Percentiles rank a stretch among this genome's conserved stretches.
Conservation (phyloP, 2,113 vertebrate species). For the Desmodus rotundus region DNA sequence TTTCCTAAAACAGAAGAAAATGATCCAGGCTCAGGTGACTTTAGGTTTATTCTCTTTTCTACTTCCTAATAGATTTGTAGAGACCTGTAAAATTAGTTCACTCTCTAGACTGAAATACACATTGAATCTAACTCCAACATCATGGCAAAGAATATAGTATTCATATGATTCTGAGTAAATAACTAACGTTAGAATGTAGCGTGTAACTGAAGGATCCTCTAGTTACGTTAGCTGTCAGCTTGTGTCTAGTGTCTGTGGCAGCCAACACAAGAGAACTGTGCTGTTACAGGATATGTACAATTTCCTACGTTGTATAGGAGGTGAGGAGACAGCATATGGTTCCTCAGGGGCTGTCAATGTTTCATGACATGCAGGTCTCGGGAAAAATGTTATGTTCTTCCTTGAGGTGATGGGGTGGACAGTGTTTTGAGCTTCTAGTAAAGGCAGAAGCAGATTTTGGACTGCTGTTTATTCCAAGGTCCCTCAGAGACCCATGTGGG, state of each 20-base stretch:
- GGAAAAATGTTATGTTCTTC: not conserved
- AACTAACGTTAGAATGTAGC: not conserved
- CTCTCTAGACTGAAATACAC: not conserved
- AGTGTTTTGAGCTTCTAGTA: not conserved
- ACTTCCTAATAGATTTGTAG: not conserved
- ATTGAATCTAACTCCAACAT: not conserved
- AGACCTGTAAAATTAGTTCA: not conserved
- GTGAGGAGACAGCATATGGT: not conserved
- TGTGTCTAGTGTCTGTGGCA: not conserved
- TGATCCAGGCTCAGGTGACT: constrained; percentile 37
- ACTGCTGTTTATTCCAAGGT: not conserved
- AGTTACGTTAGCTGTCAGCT: not conserved
- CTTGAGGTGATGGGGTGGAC: not conserved
- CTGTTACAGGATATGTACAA: not conserved
- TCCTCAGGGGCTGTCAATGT: not conserved
- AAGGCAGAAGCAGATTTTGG: not conserved
- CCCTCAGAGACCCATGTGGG: not conserved
- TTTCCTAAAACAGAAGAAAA: constrained; percentile 16
- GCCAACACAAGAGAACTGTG: not conserved
- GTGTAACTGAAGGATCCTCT: not conserved
- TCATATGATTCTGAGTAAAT: not conserved
- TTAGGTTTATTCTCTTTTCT: constrained; percentile 1
- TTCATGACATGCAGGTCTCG: not conserved
- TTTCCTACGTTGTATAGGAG: too few relatives aligned
- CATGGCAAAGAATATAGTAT: not conserved